phyloP scores from a whole-genome alignment of 2,113 vertebrate genomes.

The Rhodinocichla rosea region DNA sequence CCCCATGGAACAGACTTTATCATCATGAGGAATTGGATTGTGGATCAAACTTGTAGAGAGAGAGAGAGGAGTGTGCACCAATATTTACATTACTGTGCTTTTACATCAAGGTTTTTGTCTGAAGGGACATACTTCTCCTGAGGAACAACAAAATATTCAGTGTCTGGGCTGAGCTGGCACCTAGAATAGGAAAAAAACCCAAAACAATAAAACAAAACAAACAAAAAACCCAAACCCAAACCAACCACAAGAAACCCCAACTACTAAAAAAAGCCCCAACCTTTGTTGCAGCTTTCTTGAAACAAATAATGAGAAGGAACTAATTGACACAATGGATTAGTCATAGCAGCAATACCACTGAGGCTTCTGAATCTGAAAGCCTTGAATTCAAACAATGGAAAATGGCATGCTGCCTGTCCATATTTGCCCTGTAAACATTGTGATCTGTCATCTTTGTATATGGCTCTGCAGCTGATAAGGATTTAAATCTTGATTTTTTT shows the following conservation, averaged over 20 bases:
- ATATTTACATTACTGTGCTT: neutral
- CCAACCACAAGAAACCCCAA: neutral
- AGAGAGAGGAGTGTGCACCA: neutral
- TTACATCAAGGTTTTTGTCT: neutral
- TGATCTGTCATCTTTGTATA: neutral
- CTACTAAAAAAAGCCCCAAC: neutral
- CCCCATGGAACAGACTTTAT: neutral
- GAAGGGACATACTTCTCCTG: neutral
- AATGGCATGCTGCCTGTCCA: neutral
- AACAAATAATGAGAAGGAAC: neutral
- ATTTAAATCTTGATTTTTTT: neutral
- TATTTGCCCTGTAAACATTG: neutral
- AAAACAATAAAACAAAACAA: neutral
- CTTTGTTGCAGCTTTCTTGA: neutral
- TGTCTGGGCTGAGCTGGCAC: neutral
- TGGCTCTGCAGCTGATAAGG: neutral
- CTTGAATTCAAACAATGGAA: neutral
- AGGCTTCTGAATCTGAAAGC: neutral
- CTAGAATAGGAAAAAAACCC: neutral
- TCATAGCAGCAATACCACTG: neutral
- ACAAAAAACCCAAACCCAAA: neutral
- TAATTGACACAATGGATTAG: neutral
- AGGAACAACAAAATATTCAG: neutral
- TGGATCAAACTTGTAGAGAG: neutral
- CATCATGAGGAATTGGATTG: neutral